Evolutionary conservation across 2,888 invertebrate genomes (phyloP).

Genomic region (Orthosia cruda): DNA sequence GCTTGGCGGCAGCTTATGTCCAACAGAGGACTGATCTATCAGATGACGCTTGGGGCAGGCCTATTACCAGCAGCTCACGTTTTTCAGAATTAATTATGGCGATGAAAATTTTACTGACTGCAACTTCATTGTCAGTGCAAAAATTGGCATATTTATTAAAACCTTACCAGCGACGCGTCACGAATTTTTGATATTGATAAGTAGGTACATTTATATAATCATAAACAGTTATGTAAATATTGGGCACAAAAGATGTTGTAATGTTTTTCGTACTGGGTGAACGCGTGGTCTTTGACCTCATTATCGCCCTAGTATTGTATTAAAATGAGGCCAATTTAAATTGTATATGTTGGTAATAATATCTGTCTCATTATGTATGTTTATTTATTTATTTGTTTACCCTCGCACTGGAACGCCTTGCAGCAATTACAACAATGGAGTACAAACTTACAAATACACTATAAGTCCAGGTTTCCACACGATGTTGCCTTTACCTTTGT

Average conservation of each 20-base stretch:
- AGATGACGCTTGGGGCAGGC: background rate
- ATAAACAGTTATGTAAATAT: conserved; percentile 36
- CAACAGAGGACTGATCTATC: too few relatives aligned
- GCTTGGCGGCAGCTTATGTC: too few relatives aligned
- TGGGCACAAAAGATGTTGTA: conserved; percentile 8
- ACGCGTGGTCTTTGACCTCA: conserved; percentile 20
- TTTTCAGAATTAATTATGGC: background rate
- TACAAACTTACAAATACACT: too few relatives aligned
- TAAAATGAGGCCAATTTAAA: conserved; percentile 16
- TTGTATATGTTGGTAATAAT: conserved; percentile 3
- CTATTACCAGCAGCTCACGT: background rate
- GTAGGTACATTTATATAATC: background rate
- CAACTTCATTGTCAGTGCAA: background rate
- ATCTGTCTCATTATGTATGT: background rate
- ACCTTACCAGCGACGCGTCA: background rate
- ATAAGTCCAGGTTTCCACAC: too few relatives aligned
- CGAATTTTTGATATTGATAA: background rate
- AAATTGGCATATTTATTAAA: background rate
- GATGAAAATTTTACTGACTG: background rate
- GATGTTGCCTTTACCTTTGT: too few relatives aligned
- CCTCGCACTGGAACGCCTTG: too few relatives aligned
- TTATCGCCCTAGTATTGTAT: conserved; percentile 22
- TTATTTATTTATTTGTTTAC: too few relatives aligned
- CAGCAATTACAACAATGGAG: too few relatives aligned
- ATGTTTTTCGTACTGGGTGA: background rate